Evolutionary conservation across 2,113 vertebrate genomes (phyloP), one percentile per base, ranked within the genome.

Genomic region (Actenoides lindsayi): DNA sequence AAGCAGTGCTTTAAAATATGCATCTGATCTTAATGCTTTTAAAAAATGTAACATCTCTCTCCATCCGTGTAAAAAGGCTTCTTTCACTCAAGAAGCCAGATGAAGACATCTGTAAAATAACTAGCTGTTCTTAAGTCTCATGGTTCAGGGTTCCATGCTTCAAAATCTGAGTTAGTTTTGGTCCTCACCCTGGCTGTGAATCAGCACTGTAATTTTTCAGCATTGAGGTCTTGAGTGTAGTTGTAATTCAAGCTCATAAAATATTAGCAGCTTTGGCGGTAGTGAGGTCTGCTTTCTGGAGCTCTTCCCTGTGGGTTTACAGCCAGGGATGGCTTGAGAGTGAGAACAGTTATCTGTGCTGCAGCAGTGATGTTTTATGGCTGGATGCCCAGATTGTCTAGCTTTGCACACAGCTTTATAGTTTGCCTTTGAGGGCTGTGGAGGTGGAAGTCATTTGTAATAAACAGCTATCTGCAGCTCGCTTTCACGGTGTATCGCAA

Each of bases 341-440:
- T 37, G 76, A 90, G 84, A 95, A 54, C 96, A 93, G 94, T 97
- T 97, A 92, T 96, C 98, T 98, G 98, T 97, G 98, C 98, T 95
- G 90, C 97, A 98, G 98, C 98, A 90, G 97, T 97, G 98, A 98
- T 96, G 98, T 96, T 98, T 98, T 97, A 94, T 99, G 99, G 99
- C 99, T 98, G 96, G 68, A 53, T 98, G 99, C 99, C 99, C 98
- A 98, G 98, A 98, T 97, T 98, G 98, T 97, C 95, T 96, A 87
- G 98, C 96, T 97, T 95, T 96, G 95, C 97, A 91, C 97, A 94
- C 97, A 94, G 98, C 96, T 95, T 98, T 96, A 79, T 89, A 97
- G 98, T 97, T 97, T 98, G 96, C 97, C 97, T 97, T 87, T 90
- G 95, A 96, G 96, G 95, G 93, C 97, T 97, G 35, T 89, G 85